phyloP scores from a whole-genome alignment of 1,140 invertebrate species.

The Drosophila mayri region DNA sequence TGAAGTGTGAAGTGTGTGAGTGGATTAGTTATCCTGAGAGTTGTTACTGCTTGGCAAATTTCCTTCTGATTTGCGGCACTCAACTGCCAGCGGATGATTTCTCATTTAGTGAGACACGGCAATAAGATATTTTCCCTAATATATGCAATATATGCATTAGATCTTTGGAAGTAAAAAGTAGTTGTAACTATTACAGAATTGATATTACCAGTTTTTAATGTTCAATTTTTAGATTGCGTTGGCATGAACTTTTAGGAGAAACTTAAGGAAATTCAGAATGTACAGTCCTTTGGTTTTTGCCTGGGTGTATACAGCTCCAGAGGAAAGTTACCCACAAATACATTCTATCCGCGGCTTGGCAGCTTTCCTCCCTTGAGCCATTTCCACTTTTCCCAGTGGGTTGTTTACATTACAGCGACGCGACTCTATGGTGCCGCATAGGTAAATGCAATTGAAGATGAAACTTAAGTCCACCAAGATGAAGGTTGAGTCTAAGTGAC shows the following conservation, averaged over 20 bases:
- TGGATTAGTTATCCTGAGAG: conserved; percentile 54
- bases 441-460: conserved; percentile 44
- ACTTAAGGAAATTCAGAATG: neutral
- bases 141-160: neutral
- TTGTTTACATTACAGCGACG: conserved; percentile 60
- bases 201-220: neutral
- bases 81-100: conserved; percentile 57
- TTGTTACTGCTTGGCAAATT: conserved; percentile 54
- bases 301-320: neutral
- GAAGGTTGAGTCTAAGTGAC: conserved; percentile 20
- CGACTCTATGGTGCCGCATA: conserved; percentile 43
- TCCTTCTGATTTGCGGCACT: conserved; percentile 62
- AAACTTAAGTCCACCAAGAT: conserved; percentile 22
- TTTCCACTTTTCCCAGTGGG: conserved; percentile 14
- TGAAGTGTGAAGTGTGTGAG: conserved; percentile 74
- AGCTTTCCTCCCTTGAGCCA: neutral
- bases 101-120: conserved; percentile 14
- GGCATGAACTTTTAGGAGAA: neutral
- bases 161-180: neutral
- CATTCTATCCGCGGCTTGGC: conserved; percentile 2
- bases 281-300: neutral
- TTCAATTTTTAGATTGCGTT: neutral
- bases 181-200: neutral
- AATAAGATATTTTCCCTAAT: conserved; percentile 20
- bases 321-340: conserved; percentile 15